These are phyloP conservation scores for Athetis lepigone DNA, from an alignment of 2,888 invertebrate genomes.

Conservation along the genomic window DNA sequence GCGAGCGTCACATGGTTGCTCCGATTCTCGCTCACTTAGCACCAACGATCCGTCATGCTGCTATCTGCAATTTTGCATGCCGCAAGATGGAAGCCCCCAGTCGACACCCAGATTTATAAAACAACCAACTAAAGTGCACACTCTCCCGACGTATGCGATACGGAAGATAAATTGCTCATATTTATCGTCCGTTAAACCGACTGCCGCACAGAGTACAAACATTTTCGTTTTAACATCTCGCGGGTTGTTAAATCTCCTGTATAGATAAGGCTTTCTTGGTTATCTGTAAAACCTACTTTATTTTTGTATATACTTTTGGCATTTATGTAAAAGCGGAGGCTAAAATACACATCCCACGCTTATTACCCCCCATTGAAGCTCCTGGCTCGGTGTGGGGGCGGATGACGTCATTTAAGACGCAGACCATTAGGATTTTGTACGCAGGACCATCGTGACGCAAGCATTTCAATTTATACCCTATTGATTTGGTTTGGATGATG, in stretches of 20 bases:
- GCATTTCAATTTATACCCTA: constrained; percentile 49
- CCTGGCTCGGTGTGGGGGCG: constrained; percentile 65
- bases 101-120: constrained; percentile 56
- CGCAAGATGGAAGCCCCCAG: constrained; percentile 64
- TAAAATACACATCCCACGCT: constrained; percentile 62
- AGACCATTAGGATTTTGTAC: constrained; percentile 63
- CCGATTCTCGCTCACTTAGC: constrained; percentile 62
- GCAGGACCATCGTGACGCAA: constrained; percentile 56
- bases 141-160: constrained; percentile 47
- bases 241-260: constrained; percentile 22
- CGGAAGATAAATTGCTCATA: constrained; percentile 63
- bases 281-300: constrained; percentile 16
- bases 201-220: not conserved
- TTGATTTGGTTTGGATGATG: constrained; percentile 19
- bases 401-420: constrained; percentile 71
- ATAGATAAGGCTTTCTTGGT: constrained; percentile 2
- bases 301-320: constrained; percentile 47
- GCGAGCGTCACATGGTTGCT: constrained; percentile 60
- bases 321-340: constrained; percentile 54
- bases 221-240: constrained; percentile 20
- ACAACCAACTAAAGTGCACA: constrained; percentile 55
- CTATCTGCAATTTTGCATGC: constrained; percentile 79
- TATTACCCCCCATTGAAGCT: constrained; percentile 58
- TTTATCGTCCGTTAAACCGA: constrained; percentile 40
- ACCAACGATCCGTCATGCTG: constrained; percentile 70